These are phyloP conservation scores for Thaleichthys pacificus DNA, from an alignment of 2,797 vertebrate genomes.

Conservation along the genomic window DNA sequence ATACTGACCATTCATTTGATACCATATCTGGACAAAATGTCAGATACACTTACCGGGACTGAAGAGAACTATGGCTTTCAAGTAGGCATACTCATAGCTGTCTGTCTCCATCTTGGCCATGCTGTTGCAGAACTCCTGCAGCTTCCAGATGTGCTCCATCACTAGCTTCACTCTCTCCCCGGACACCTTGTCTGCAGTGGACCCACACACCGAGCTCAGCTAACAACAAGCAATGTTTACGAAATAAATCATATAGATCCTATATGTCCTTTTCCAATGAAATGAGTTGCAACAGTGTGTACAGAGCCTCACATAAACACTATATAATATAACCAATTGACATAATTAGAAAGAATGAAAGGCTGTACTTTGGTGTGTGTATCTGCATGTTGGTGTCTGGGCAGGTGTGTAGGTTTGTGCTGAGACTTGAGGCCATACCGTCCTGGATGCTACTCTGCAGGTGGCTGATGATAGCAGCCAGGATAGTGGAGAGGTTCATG, in stretches of 20 bases:
- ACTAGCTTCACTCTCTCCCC: constrained; percentile 95
- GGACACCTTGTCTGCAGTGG: constrained; percentile 88
- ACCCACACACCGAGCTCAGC: not conserved
- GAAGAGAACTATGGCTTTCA: constrained; percentile 97
- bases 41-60: constrained; percentile 85
- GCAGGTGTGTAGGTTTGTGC: constrained; percentile 7
- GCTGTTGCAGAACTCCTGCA: constrained; percentile 99
- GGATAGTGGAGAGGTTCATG: constrained; percentile 97
- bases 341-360: not conserved
- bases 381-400: not conserved
- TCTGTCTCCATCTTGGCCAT: constrained; percentile 94
- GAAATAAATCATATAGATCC: not conserved
- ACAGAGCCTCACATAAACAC: not conserved
- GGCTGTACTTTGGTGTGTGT: not conserved
- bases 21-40: too few relatives aligned
- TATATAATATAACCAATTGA: not conserved
- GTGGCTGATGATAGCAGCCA: constrained; percentile 95
- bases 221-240: not conserved
- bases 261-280: not conserved
- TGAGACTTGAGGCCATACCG: constrained; percentile 75
- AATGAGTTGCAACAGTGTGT: not conserved
- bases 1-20: too few relatives aligned
- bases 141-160: constrained; percentile 99
- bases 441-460: constrained; percentile 96
- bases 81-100: constrained; percentile 96